A percentile compares a stretch with the other conserved stretches of the same genome.
Evolutionary conservation across 2,113 vertebrate genomes (phyloP).

Genomic region (Toxotes jaculatrix): DNA sequence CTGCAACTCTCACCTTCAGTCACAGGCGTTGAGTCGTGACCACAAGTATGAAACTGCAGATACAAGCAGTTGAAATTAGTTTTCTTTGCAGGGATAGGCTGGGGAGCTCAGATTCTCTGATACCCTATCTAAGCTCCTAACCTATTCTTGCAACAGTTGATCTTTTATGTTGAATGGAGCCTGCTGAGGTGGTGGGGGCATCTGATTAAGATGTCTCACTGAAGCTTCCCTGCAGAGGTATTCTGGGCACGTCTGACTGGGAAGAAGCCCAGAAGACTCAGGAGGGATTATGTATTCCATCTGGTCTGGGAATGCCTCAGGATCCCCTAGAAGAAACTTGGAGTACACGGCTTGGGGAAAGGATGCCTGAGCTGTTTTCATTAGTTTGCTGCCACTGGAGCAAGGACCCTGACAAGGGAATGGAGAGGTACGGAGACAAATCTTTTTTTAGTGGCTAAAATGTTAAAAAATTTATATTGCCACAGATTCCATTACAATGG

Average conservation of each 20-base stretch:
- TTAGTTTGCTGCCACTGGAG: conserved; percentile 16
- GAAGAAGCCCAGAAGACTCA: conserved; percentile 50
- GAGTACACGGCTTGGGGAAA: conserved; percentile 34
- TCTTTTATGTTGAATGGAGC: conserved; percentile 48
- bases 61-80: conserved; percentile 49
- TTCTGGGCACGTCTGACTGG: conserved; percentile 61
- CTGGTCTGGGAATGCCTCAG: conserved; percentile 49
- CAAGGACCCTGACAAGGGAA: background rate
- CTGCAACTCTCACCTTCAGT: conserved; percentile 48
- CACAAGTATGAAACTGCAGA: conserved; percentile 53
- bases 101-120: conserved; percentile 45
- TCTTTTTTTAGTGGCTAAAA: background rate
- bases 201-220: conserved; percentile 67
- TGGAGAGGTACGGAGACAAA: background rate
- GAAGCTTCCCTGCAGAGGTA: conserved; percentile 51
- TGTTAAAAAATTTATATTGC: conserved; percentile 11
- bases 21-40: conserved; percentile 51
- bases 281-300: conserved; percentile 56
- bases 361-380: conserved; percentile 12
- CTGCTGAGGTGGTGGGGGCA: conserved; percentile 43
- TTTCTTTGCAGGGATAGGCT: conserved; percentile 41
- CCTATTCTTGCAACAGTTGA: conserved; percentile 49
- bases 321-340: conserved; percentile 48
- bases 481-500: background rate
- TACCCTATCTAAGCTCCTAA: conserved; percentile 53